Evolutionary conservation across 2,113 vertebrate species (phyloP).

Genomic region (Charina bottae): DNA sequence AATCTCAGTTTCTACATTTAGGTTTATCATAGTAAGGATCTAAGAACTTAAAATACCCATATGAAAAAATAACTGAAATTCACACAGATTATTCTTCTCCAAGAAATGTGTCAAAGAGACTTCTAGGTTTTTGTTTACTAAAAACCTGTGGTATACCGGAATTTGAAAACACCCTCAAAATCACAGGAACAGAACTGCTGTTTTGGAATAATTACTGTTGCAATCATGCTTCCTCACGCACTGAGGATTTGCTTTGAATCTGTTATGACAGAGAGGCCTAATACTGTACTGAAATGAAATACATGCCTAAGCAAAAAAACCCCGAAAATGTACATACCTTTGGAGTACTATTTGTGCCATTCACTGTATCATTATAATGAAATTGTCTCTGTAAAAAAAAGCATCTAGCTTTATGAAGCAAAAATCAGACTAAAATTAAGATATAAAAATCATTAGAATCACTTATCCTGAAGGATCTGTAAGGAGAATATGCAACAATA

Average conservation of each 20-base stretch:
- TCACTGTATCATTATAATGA: constrained; percentile 19
- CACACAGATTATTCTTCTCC: fast-evolving
- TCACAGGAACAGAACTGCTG: not conserved
- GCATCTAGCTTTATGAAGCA: not conserved
- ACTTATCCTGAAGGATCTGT: not conserved
- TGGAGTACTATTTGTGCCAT: constrained; percentile 10
- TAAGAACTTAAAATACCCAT: constrained; percentile 8
- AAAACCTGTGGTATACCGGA: constrained; percentile 7
- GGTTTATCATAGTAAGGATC: not conserved
- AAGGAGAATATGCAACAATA: fast-evolving
- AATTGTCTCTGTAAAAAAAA: constrained; percentile 26
- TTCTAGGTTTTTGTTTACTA: constrained; percentile 21
- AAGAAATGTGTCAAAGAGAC: constrained; percentile 9
- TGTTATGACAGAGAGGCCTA: constrained; percentile 33
- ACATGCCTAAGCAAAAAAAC: constrained; percentile 40
- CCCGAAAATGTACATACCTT: constrained; percentile 32
- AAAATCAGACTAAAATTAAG: constrained; percentile 4
- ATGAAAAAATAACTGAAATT: not conserved
- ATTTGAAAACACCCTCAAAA: constrained; percentile 19
- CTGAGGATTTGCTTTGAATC: constrained; percentile 45
- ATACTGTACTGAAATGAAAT: constrained; percentile 51
- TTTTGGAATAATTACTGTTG: constrained; percentile 49
- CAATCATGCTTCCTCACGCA: constrained; percentile 13
- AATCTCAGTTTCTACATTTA: not conserved
- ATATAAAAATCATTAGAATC: not conserved